Evolutionary conservation across 2,113 vertebrate genomes (phyloP).

Genomic region (Ondatra zibethicus): DNA sequence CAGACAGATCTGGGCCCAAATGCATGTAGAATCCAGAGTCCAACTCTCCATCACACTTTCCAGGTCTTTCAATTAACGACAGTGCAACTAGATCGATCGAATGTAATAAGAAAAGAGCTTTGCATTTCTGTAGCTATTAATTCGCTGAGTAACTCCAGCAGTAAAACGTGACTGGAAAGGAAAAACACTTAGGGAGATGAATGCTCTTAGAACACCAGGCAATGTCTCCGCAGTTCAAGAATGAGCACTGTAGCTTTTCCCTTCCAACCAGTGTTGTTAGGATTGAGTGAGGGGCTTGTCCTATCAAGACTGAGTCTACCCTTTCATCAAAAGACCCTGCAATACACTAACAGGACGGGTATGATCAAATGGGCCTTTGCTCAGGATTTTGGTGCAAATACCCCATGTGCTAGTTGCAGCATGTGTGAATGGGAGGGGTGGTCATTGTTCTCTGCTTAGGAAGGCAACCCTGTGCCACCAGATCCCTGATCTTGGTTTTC

Average conservation of each 20-base stretch:
- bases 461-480: conserved; percentile 45
- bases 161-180: conserved; percentile 87
- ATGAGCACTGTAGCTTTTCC: not conserved
- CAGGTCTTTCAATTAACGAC: conserved; percentile 88
- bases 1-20: conserved; percentile 84
- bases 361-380: not conserved
- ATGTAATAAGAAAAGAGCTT: conserved; percentile 90
- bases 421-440: not conserved
- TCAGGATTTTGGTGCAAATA: not conserved
- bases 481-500: conserved; percentile 64
- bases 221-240: conserved; percentile 37
- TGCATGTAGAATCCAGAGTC: conserved; percentile 81
- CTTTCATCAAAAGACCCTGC: not conserved
- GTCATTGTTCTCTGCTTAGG: not conserved
- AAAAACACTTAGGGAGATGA: conserved; percentile 76
- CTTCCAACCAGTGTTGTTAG: not conserved
- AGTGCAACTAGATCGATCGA: conserved; percentile 90
- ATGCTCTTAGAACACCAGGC: conserved; percentile 20
- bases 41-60: conserved; percentile 87
- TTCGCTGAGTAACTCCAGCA: conserved; percentile 89
- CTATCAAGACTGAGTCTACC: not conserved
- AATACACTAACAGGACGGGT: not conserved
- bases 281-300: not conserved
- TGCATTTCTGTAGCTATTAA: conserved; percentile 91
- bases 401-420: not conserved